Base-by-base conservation (phyloP, 2,888 invertebrate species). In the Psylliodes chrysocephalus region DNA sequence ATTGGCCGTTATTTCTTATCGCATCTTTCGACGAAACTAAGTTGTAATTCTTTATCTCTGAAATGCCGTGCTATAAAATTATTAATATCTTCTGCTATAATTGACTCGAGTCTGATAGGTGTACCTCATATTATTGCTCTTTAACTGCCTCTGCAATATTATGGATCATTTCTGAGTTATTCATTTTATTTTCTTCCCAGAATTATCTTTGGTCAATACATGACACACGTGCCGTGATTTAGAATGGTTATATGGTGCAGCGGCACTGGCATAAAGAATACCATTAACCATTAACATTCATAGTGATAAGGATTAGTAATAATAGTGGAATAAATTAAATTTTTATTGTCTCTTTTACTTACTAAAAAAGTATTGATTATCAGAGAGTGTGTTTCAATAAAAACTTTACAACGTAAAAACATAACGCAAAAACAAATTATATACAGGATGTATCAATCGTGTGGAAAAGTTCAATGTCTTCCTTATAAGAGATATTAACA, bases 61-160 rank as follows among this genome's bases (percentile, higher is more conserved):
- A 75, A 77, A 78, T 77, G 77, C 73, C 70, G 69, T 68, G 78
- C 76, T 71, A 77, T 82, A 81, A 82, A 82, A 80, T 81, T 81
- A 81, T 81, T 82, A 82, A 81, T 82, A 82, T 81, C 81, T 78
- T 73, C 71, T 71, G 74, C 73, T 75, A 77, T 77, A 78, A 81
- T 81, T 81, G 81, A 78, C 78, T 73, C 69, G 67, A 68, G 71
- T 74, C 74, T 77, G 79, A 80, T 80, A 80, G 79, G 79, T 80
- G 78, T 75, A 78, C 75, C 74, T 76, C 73, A 74, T 75, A 78
- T 80, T 80, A 79, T 76, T 74, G 75, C 74, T 67, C 70, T 78
- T 78, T 80, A 79, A 79, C 78, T 76, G 73, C 60, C 51, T 42
- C 55, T 44, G 54, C 42, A 18, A 60, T 64, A 70, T 73, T 69